Conservation (phyloP, 1,140 invertebrate species). For the Ericerus pela region DNA sequence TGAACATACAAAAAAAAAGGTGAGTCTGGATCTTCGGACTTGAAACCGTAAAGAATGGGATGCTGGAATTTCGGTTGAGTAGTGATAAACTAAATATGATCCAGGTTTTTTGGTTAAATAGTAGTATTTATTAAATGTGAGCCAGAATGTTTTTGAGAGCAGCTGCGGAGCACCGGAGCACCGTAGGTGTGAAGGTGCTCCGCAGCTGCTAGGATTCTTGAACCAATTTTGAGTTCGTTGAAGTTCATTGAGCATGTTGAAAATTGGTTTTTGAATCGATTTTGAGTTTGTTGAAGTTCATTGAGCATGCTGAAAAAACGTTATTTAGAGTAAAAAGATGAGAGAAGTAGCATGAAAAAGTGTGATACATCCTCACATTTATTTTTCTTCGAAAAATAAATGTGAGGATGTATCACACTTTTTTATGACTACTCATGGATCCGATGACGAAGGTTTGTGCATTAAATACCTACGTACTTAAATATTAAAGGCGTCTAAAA, state of each 20-base stretch:
- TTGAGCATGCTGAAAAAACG: not conserved
- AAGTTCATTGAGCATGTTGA: not conserved
- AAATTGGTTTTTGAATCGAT: not conserved
- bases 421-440: too few species aligned
- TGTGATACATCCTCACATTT: too few species aligned
- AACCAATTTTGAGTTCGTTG: slow-evolving; percentile 4
- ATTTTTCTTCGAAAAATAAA: too few species aligned
- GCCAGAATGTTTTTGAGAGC: not conserved
- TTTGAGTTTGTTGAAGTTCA: not conserved
- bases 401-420: too few species aligned
- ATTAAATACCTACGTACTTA: too few species aligned
- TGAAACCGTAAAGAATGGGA: slow-evolving; percentile 2
- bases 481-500: too few species aligned
- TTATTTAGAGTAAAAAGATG: too few species aligned
- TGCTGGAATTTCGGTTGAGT: slow-evolving; percentile 3
- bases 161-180: too few species aligned
- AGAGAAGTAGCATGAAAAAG: too few species aligned
- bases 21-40: not conserved
- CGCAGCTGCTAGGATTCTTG: slow-evolving; percentile 6
- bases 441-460: too few species aligned
- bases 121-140: slow-evolving; percentile 5
- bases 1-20: not conserved
- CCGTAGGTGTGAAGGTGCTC: too few species aligned
- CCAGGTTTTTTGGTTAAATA: not conserved
- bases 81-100: slow-evolving; percentile 5